Evolutionary conservation across 2,797 vertebrate genomes (phyloP).

Genomic region (Anas bernieri): DNA sequence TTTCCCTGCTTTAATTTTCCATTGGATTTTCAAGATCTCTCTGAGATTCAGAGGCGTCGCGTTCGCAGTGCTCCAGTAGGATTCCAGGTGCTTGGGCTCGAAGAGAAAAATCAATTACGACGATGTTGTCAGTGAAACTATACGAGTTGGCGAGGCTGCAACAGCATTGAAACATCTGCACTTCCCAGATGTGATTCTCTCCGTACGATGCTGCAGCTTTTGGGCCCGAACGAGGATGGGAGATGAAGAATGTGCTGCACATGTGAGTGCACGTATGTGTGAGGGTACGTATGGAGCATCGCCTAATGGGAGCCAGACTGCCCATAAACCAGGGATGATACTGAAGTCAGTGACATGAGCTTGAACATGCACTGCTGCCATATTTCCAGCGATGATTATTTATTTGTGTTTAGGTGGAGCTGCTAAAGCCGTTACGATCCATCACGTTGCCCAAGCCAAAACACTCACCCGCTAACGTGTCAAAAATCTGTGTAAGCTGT

Average conservation of each 20-base stretch:
- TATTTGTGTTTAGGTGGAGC: not conserved
- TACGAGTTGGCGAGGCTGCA: not conserved
- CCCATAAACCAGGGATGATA: not conserved
- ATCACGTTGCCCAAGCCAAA: not conserved
- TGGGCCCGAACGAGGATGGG: not conserved
- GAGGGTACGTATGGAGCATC: not conserved
- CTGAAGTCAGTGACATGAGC: not conserved
- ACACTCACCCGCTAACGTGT: not conserved
- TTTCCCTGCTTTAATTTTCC: not conserved
- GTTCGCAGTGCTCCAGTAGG: not conserved
- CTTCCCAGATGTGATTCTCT: not conserved
- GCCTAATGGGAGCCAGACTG: not conserved
- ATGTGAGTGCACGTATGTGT: not conserved
- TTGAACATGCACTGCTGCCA: accelerated
- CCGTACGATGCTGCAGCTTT: not conserved
- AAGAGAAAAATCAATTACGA: not conserved
- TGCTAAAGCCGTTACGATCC: not conserved
- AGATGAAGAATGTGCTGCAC: slow-evolving; percentile 49
- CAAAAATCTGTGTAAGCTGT: not conserved
- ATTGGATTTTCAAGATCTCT: not conserved
- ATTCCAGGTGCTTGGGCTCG: slow-evolving; percentile 12
- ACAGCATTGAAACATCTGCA: not conserved
- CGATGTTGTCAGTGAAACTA: not conserved
- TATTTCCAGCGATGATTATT: not conserved
- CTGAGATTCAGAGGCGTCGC: not conserved